phyloP scores from a whole-genome alignment of 1,140 invertebrate species.

The Lethrus apterus region DNA sequence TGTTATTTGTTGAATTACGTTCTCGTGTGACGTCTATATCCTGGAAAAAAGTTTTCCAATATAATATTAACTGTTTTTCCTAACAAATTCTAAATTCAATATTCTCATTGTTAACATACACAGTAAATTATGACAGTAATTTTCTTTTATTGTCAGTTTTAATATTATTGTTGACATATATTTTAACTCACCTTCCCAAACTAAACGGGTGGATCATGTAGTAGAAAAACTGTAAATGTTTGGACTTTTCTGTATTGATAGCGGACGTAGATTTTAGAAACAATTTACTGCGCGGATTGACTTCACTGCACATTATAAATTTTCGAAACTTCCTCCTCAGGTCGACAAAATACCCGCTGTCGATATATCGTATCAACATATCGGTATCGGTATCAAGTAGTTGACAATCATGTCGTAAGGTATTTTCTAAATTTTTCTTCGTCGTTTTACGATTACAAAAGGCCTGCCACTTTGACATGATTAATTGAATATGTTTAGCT shows the following conservation, averaged over 20 bases:
- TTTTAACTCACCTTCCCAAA: slow-evolving; percentile 5
- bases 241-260: slow-evolving; percentile 18
- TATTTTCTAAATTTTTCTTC: background rate
- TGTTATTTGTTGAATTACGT: too few relatives aligned
- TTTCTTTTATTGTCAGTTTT: background rate
- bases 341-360: slow-evolving; percentile 20
- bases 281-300: slow-evolving; percentile 15
- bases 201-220: slow-evolving; percentile 25
- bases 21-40: too few relatives aligned
- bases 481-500: too few relatives aligned
- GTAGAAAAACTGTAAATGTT: slow-evolving; percentile 18
- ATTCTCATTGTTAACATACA: background rate
- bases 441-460: too few relatives aligned
- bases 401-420: slow-evolving; percentile 3
- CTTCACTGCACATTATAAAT: slow-evolving; percentile 16
- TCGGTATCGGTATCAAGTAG: slow-evolving; percentile 5
- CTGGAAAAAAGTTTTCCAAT: too few relatives aligned
- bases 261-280: slow-evolving; percentile 20
- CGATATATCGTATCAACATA: slow-evolving; percentile 16
- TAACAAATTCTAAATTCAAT: background rate
- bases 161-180: background rate
- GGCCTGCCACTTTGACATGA: too few relatives aligned
- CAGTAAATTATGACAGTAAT: background rate
- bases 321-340: slow-evolving; percentile 14
- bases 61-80: too few relatives aligned